These are phyloP conservation scores for Manis javanica DNA, from an alignment of 2,797 vertebrate genomes.

Conservation along the genomic window DNA sequence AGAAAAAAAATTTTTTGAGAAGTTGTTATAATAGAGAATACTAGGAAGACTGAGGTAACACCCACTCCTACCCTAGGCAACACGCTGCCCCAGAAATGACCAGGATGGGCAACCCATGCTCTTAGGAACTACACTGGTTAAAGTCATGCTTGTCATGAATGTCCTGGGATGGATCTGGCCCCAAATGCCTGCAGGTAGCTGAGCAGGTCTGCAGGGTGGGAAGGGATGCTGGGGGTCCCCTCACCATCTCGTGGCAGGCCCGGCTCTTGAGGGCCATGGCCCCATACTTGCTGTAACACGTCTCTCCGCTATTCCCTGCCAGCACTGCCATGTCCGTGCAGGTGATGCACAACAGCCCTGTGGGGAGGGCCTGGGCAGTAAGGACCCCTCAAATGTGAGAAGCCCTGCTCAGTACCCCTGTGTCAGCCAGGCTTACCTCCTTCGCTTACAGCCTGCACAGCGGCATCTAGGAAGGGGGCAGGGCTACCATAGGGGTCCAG, in stretches of 20 bases:
- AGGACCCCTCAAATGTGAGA: not conserved
- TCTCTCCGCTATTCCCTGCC: conserved; percentile 94
- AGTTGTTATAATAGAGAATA: not conserved
- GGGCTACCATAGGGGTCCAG: conserved; percentile 97
- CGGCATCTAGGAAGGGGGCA: conserved; percentile 92
- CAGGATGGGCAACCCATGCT: not conserved
- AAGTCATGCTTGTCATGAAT: not conserved
- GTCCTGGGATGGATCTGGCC: not conserved
- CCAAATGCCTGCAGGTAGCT: not conserved
- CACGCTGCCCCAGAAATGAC: not conserved
- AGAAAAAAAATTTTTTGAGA: not conserved
- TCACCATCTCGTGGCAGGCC: conserved; percentile 97
- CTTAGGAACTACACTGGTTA: not conserved
- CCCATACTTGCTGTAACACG: conserved; percentile 96
- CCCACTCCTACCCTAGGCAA: not conserved
- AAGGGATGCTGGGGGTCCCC: not conserved
- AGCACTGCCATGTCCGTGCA: conserved; percentile 97
- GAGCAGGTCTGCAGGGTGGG: not conserved
- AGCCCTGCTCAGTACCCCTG: not conserved
- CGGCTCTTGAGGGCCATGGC: conserved; percentile 94
- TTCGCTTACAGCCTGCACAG: conserved; percentile 93
- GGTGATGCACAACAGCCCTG: conserved; percentile 94
- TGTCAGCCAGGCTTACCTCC: conserved; percentile 87
- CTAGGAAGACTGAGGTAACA: not conserved
- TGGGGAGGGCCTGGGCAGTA: accelerated